Conservation (phyloP, 2,113 vertebrate species). For the Atrichornis clamosus region DNA sequence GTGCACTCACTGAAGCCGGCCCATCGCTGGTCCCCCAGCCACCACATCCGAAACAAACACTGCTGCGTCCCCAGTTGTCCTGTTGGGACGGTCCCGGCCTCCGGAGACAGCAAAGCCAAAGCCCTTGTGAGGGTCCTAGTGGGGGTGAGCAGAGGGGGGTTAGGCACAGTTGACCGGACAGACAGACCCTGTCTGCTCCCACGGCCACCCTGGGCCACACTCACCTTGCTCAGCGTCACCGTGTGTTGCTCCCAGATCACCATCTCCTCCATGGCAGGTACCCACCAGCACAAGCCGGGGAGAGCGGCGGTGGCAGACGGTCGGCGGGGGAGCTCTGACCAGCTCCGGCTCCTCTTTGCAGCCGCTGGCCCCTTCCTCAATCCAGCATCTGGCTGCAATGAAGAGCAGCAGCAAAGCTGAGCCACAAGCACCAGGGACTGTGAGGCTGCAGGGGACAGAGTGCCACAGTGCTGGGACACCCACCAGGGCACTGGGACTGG, state of each 20-base stretch:
- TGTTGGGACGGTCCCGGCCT: conserved; percentile 80
- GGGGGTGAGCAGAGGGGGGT: neutral
- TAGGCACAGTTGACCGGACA: neutral
- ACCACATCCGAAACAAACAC: conserved; percentile 90
- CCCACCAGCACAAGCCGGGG: conserved; percentile 36
- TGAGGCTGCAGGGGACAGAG: neutral
- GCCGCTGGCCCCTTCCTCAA: neutral
- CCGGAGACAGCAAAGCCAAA: conserved; percentile 93
- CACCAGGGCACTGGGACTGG: rapidly evolving
- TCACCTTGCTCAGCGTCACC: conserved; percentile 84
- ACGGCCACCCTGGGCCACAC: rapidly evolving
- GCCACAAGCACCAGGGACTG: rapidly evolving
- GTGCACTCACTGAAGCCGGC: conserved; percentile 85
- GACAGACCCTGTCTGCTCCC: rapidly evolving
- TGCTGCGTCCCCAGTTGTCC: conserved; percentile 66
- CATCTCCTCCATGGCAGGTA: conserved; percentile 89
- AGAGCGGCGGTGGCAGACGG: rapidly evolving
- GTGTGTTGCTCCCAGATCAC: conserved; percentile 97
- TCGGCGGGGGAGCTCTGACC: rapidly evolving
- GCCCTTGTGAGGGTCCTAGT: conserved; percentile 85
- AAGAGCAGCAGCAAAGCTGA: neutral
- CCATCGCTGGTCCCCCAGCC: conserved; percentile 84
- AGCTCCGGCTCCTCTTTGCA: neutral
- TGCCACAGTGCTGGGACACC: rapidly evolving
- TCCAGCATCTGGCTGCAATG: neutral